Evolutionary conservation across 2,888 invertebrate genomes (phyloP).

Genomic region (Drosophila mimetica): DNA sequence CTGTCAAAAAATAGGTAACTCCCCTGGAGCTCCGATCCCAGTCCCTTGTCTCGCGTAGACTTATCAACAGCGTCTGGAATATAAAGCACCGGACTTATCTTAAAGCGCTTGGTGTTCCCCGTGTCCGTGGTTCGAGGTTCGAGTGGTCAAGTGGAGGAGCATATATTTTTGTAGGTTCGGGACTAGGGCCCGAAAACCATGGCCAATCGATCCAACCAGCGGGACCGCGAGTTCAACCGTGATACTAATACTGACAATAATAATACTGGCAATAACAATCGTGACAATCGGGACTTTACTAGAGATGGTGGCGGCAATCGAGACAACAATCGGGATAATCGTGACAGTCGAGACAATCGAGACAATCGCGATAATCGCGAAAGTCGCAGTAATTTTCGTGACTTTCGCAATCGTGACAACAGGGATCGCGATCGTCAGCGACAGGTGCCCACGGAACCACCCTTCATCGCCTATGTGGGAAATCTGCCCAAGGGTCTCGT

Average conservation of each 20-base stretch:
- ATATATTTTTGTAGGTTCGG: conserved; percentile 13
- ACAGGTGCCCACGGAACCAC: conserved; percentile 94
- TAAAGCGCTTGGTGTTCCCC: conserved; percentile 13
- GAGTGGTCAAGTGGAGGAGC: not conserved
- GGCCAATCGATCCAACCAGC: conserved; percentile 58
- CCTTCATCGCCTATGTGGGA: conserved; percentile 96
- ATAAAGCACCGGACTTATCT: conserved; percentile 57
- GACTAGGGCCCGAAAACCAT: conserved; percentile 45
- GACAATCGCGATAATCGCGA: conserved; percentile 19
- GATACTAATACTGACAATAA: not conserved
- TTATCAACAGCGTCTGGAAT: conserved; percentile 65
- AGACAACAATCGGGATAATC: conserved; percentile 16
- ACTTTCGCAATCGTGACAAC: conserved; percentile 46
- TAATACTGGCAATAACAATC: conserved; percentile 15
- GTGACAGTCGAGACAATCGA: conserved; percentile 13
- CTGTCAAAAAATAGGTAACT: not conserved
- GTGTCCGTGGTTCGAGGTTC: not conserved
- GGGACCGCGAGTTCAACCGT: conserved; percentile 48
- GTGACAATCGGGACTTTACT: conserved; percentile 20
- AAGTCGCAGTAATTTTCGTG: conserved; percentile 25
- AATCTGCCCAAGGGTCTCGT: conserved; percentile 95
- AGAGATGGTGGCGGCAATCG: conserved; percentile 13
- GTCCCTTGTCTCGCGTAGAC: conserved; percentile 56
- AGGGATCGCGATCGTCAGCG: conserved; percentile 85
- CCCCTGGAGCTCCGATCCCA: conserved; percentile 7